Conservation (phyloP, 2,113 vertebrate species). For the Dipodomys stephensi region DNA sequence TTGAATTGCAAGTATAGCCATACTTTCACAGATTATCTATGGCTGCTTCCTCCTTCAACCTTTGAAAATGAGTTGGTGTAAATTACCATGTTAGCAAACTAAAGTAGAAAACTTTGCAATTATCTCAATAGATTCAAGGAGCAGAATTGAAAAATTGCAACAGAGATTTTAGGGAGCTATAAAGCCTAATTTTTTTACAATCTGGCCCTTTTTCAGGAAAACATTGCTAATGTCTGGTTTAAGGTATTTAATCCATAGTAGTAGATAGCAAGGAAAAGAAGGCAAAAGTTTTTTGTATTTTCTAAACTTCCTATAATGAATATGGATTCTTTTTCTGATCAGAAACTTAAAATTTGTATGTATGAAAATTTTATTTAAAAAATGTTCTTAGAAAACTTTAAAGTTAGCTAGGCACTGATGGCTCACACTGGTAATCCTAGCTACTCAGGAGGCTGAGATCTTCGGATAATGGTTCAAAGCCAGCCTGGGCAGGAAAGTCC, state of each 20-base stretch:
- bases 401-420: no score
- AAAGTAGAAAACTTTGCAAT: not conserved
- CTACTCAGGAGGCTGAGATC: no score
- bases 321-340: not conserved
- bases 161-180: not conserved
- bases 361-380: slow-evolving; percentile 52
- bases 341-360: slow-evolving; percentile 28
- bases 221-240: not conserved
- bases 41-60: slow-evolving; percentile 7
- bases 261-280: not conserved
- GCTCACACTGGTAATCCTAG: no score
- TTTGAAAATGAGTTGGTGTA: slow-evolving; percentile 41
- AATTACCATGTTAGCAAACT: slow-evolving; percentile 39
- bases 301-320: slow-evolving; percentile 37
- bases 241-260: slow-evolving; percentile 6
- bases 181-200: not conserved
- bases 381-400: slow-evolving; percentile 29
- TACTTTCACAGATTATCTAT: slow-evolving; percentile 2
- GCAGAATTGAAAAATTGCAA: slow-evolving; percentile 18
- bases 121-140: not conserved
- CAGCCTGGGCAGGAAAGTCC: no score
- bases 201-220: not conserved
- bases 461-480: no score
- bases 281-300: slow-evolving; percentile 16
- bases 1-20: not conserved